A percentile compares a stretch with the other conserved stretches of the same genome.
Evolutionary conservation across 2,888 invertebrate species (phyloP).

Genomic region (Anorthoa munda): DNA sequence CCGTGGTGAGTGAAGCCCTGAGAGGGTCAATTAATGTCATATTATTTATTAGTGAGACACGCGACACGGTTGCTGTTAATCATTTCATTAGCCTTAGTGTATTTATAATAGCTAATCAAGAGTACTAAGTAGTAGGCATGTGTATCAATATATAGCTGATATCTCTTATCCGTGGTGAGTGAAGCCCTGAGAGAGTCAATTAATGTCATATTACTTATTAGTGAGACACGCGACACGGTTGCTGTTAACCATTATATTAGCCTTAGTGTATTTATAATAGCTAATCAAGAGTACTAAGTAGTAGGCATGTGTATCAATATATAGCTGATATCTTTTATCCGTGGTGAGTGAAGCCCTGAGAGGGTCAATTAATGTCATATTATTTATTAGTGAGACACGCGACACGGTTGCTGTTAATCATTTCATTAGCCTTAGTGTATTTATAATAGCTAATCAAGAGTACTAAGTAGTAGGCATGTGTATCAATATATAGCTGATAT

Average conservation of each 20-base stretch:
- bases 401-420: not conserved
- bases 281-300: not conserved
- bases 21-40: constrained; percentile 58
- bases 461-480: not conserved
- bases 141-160: constrained; percentile 26
- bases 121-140: not conserved
- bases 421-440: constrained; percentile 23
- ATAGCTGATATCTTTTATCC: constrained; percentile 37
- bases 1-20: constrained; percentile 30
- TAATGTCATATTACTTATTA: constrained; percentile 52
- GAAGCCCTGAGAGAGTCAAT: constrained; percentile 47
- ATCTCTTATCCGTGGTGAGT: constrained; percentile 30
- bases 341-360: constrained; percentile 25
- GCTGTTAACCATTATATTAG: constrained; percentile 11
- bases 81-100: constrained; percentile 21
- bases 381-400: constrained; percentile 29
- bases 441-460: constrained; percentile 2
- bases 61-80: constrained; percentile 8
- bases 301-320: constrained; percentile 19
- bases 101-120: constrained; percentile 1
- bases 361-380: constrained; percentile 59
- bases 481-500: constrained; percentile 35
- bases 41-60: constrained; percentile 27
- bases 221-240: constrained; percentile 25
- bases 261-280: constrained; percentile 13